Evolutionary conservation across 2,797 vertebrate genomes (phyloP).

Genomic region (Thunnus albacares): DNA sequence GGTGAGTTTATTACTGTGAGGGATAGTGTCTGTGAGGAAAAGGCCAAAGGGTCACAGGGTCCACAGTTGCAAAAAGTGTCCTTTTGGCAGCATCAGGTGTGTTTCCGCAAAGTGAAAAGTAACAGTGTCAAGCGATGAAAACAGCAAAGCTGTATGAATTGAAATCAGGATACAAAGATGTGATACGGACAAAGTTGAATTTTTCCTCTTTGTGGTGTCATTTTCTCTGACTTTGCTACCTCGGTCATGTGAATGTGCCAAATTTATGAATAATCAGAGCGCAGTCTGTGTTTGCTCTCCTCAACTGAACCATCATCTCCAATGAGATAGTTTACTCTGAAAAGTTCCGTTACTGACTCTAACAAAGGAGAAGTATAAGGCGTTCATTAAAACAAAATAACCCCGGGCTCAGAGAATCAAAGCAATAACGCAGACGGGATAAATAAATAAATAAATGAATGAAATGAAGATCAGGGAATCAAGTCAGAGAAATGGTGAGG

Average conservation of each 20-base stretch:
- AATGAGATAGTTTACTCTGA: constrained; percentile 84
- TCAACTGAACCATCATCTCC: constrained; percentile 89
- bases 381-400: constrained; percentile 86
- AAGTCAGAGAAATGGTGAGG: constrained; percentile 69
- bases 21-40: not conserved
- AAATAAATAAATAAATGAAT: constrained; percentile 86
- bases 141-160: constrained; percentile 31
- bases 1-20: constrained; percentile 18
- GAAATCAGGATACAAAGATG: constrained; percentile 52
- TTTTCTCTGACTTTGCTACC: constrained; percentile 56
- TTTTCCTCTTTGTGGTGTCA: constrained; percentile 52
- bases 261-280: constrained; percentile 79
- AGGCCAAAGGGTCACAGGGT: constrained; percentile 30
- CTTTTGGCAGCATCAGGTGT: constrained; percentile 33
- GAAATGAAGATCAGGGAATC: constrained; percentile 77
- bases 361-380: constrained; percentile 82
- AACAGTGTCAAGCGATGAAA: constrained; percentile 32
- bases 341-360: constrained; percentile 74
- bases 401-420: constrained; percentile 76
- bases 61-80: constrained; percentile 9
- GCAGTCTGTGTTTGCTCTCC: constrained; percentile 79
- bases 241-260: constrained; percentile 63
- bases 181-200: constrained; percentile 35
- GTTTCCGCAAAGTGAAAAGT: constrained; percentile 38
- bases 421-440: constrained; percentile 77